A percentile compares a stretch with the other conserved stretches of the same genome.
These are phyloP conservation scores for Arvicola amphibius DNA, from an alignment of 2,797 vertebrate species.

Conservation along the genomic window DNA sequence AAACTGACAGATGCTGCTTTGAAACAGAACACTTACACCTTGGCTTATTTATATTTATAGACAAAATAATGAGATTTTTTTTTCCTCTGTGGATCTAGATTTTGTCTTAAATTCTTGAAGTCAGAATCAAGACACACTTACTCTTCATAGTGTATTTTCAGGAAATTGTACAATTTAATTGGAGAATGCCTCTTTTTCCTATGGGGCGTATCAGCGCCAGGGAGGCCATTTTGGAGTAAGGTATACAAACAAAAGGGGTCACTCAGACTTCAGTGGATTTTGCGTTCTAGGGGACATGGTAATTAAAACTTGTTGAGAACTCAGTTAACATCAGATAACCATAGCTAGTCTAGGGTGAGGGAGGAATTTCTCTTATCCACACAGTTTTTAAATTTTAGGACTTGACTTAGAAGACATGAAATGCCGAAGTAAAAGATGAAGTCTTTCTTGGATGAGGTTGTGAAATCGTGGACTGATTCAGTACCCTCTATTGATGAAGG, in stretches of 20 bases:
- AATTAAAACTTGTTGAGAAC: neutral
- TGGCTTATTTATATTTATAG: neutral
- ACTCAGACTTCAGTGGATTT: neutral
- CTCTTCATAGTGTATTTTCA: neutral
- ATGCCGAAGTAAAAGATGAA: neutral
- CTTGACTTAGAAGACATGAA: slow-evolving; percentile 20
- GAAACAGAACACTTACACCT: neutral
- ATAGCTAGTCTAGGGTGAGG: neutral
- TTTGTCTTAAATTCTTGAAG: slow-evolving; percentile 9
- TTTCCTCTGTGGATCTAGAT: neutral
- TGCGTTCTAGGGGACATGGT: fast-evolving
- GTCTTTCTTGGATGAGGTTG: neutral
- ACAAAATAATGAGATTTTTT: neutral
- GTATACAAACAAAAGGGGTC: neutral
- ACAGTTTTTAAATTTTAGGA: neutral
- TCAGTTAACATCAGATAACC: neutral
- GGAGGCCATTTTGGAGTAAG: neutral
- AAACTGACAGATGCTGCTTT: neutral
- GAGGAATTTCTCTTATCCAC: neutral
- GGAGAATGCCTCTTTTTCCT: neutral
- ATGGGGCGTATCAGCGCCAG: neutral
- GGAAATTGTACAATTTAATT: neutral
- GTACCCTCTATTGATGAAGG: neutral
- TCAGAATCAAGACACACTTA: neutral
- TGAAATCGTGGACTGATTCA: neutral